Percentiles rank a stretch among this genome's conserved stretches.
These are phyloP conservation scores for Xylophagus ater DNA, from an alignment of 2,888 invertebrate genomes.

Conservation along the genomic window DNA sequence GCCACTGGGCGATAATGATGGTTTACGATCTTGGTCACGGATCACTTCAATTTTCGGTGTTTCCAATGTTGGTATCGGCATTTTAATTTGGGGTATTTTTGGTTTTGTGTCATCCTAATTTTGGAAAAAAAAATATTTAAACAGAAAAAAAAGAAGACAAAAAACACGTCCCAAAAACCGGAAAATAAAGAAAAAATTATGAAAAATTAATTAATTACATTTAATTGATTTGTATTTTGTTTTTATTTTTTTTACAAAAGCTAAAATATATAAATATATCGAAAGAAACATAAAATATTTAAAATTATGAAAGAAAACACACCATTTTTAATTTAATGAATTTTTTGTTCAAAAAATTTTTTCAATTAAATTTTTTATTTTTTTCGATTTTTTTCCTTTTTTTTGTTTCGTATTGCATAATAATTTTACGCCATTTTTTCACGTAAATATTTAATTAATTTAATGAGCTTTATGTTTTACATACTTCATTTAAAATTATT, in stretches of 20 bases:
- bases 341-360: too few species aligned
- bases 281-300: too few species aligned
- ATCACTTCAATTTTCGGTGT: constrained; percentile 82
- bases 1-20: constrained; percentile 61
- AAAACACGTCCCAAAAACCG: constrained; percentile 9
- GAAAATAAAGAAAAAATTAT: too few species aligned
- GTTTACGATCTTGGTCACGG: constrained; percentile 70
- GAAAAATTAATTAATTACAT: too few species aligned
- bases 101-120: constrained; percentile 28
- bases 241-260: not conserved
- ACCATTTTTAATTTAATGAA: too few species aligned
- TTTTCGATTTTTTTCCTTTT: constrained; percentile 1
- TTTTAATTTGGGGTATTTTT: constrained; percentile 57
- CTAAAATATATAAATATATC: not conserved
- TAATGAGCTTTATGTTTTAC: too few species aligned
- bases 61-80: constrained; percentile 45
- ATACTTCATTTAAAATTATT: too few species aligned
- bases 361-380: constrained; percentile 10
- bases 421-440: too few species aligned
- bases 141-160: too few species aligned
- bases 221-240: not conserved
- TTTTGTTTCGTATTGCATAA: too few species aligned
- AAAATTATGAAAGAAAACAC: too few species aligned
- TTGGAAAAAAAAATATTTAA: constrained; percentile 13
- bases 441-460: too few species aligned